Evolutionary conservation across 2,888 invertebrate species (phyloP), one percentile per base, ranked within the genome.

Genomic region (Aporophyla lueneburgensis): DNA sequence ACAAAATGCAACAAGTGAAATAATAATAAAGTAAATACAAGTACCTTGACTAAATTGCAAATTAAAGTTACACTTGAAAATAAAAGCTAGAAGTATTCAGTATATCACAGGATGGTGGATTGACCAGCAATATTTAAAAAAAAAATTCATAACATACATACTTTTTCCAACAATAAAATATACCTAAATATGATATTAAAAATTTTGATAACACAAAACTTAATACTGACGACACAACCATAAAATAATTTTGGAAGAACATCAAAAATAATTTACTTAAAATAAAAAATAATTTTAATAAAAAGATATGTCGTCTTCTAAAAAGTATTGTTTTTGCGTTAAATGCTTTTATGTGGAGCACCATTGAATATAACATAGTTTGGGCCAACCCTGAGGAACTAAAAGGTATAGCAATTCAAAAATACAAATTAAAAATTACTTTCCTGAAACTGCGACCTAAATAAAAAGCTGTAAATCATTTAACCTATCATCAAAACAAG

Each of bases 141-240:
- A 54, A 53, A 12, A 21, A n/a, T n/a, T n/a, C 46, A 53, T 40
- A 40, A 10, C 40, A 40, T 46, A 33, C 19, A 24, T 21, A 24
- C 16, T 24, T 72, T 62, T 56, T 69, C 56, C 27, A 67, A 40
- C 33, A 79, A 71, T 54, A 51, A 67, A 65, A 71, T 43, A 65
- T 21, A 43, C 1, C 10, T 40, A 51, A 69, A 53, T 59, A 51
- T 43, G 5, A 72, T 62, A 63, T 14, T 56, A 16, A 33, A 63
- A 71, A 51, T 5, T 46, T 74, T 54, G 10, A 58, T 51, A 75
- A 75, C 70, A 66, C 51, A 65, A 27, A 73, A 68, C 72, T 76
- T 75, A 85, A 85, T 82, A 85, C 82, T 82, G 85, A 77, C 79
- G 85, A 74, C 78, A 78, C 75, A 82, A 84, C 79, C 78, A 43